Evolutionary conservation across 92 coral and sea anemone genomes (phyloP).

Genomic region (Scolanthus callimorphus): DNA sequence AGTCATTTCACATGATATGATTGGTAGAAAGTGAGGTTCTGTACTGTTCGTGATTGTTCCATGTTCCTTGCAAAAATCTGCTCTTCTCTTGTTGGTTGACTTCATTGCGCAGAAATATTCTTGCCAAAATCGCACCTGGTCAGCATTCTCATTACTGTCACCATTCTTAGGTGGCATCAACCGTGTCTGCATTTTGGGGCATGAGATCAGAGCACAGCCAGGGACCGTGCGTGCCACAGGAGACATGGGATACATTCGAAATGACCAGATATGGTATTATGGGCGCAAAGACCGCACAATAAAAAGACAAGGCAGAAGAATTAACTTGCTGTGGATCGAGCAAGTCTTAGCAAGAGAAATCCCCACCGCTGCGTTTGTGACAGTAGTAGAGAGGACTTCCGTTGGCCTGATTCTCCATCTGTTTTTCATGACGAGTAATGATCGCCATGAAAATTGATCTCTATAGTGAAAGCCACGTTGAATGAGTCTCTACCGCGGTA

Average conservation of each 20-base stretch:
- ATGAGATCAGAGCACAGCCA: conserved; percentile 38
- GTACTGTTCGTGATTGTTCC: too few species aligned
- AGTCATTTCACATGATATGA: too few species aligned
- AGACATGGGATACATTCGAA: conserved; percentile 67
- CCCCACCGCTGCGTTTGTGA: conserved; percentile 32
- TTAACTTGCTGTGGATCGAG: conserved; percentile 69
- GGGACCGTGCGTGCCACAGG: conserved; percentile 78
- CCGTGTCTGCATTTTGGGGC: conserved; percentile 77
- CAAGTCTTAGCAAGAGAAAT: conserved; percentile 35
- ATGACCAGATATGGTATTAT: conserved; percentile 56
- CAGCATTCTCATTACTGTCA: too few species aligned
- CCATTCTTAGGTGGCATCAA: conserved; percentile 62
- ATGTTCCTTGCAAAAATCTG: too few species aligned
- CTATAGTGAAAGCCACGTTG: conserved; percentile 11
- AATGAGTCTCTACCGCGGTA: conserved; percentile 44
- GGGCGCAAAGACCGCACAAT: conserved; percentile 85
- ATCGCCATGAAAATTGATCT: background rate
- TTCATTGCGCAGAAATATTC: too few species aligned
- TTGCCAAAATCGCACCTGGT: too few species aligned
- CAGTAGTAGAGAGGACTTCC: conserved; percentile 17
- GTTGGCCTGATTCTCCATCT: conserved; percentile 27
- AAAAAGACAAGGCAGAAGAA: conserved; percentile 70
- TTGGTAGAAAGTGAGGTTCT: too few species aligned
- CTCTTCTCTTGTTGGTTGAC: too few species aligned
- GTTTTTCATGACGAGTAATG: conserved; percentile 37